A percentile compares a stretch with the other conserved stretches of the same genome.
Conservation (phyloP, 2,888 invertebrate species). For the Eupithecia subumbrata region DNA sequence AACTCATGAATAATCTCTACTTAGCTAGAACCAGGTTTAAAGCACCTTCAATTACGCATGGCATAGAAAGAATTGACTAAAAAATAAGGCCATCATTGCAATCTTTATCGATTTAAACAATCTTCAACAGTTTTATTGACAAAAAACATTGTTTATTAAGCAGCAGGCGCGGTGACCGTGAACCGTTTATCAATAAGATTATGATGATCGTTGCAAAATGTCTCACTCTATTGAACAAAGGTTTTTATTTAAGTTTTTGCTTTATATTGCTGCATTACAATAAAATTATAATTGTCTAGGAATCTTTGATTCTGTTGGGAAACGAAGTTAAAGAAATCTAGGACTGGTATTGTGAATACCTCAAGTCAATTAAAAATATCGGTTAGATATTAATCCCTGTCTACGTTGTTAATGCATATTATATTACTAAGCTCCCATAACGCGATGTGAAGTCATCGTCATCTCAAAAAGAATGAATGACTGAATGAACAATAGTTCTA, state of each 20-base stretch:
- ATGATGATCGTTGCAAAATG: constrained; percentile 34
- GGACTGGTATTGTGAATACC: neutral
- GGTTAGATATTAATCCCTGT: neutral
- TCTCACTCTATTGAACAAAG: constrained; percentile 28
- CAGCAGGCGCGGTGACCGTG: constrained; percentile 32
- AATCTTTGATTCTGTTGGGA: neutral
- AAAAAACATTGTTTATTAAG: constrained; percentile 34
- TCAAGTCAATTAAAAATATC: no score
- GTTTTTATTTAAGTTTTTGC: constrained; percentile 20
- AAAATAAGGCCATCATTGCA: constrained; percentile 10
- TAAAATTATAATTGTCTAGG: constrained; percentile 10
- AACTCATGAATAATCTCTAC: no score
- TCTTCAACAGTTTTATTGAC: constrained; percentile 12
- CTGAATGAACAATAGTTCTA: neutral
- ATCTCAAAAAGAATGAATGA: neutral
- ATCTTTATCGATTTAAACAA: constrained; percentile 8
- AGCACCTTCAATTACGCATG: constrained; percentile 5
- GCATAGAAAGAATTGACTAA: neutral
- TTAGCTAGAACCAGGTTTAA: no score
- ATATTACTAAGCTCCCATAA: neutral
- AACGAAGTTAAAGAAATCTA: neutral
- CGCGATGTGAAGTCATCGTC: neutral
- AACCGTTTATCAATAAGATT: constrained; percentile 41
- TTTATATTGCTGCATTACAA: constrained; percentile 33
- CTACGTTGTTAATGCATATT: no score